These are phyloP conservation scores for Chelon auratus DNA, from an alignment of 2,797 vertebrate species.

Conservation along the genomic window DNA sequence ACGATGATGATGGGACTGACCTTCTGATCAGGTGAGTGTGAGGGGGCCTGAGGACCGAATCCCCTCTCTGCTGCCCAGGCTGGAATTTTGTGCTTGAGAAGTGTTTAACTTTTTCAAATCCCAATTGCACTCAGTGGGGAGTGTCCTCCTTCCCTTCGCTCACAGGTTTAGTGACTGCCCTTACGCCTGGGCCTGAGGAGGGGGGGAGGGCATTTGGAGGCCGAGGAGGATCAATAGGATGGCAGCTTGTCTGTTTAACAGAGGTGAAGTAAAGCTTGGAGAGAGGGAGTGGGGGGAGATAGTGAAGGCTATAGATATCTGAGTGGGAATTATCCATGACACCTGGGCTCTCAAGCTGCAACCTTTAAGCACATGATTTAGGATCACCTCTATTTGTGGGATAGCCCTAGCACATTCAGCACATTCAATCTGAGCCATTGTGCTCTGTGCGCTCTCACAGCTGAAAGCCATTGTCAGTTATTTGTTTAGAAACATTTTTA, in stretches of 20 bases:
- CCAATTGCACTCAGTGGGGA: slow-evolving; percentile 86
- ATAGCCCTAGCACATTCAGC: slow-evolving; percentile 73
- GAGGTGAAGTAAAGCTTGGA: slow-evolving; percentile 78
- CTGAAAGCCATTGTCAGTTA: slow-evolving; percentile 49
- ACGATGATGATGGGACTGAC: slow-evolving; percentile 77
- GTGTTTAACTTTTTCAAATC: slow-evolving; percentile 88
- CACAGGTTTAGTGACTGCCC: slow-evolving; percentile 78
- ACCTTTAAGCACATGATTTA: slow-evolving; percentile 80
- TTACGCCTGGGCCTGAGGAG: slow-evolving; percentile 60
- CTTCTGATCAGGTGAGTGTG: slow-evolving; percentile 79
- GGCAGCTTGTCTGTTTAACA: slow-evolving; percentile 76
- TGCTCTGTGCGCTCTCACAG: slow-evolving; percentile 50
- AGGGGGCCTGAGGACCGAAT: slow-evolving; percentile 82
- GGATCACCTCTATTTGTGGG: slow-evolving; percentile 76
- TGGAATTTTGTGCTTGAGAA: slow-evolving; percentile 87
- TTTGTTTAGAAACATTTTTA: slow-evolving; percentile 68
- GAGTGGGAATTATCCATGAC: slow-evolving; percentile 83
- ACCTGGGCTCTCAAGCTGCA: slow-evolving; percentile 80
- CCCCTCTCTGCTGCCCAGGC: slow-evolving; percentile 85
- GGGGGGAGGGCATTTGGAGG: slow-evolving; percentile 48
- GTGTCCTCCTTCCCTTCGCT: slow-evolving; percentile 71
- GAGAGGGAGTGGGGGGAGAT: slow-evolving; percentile 74
- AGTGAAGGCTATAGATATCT: slow-evolving; percentile 76
- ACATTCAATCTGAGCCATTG: slow-evolving; percentile 65
- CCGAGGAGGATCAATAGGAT: slow-evolving; percentile 75